Conservation (phyloP, 2,888 invertebrate genomes). For the Pristionchus maxplancki region DNA sequence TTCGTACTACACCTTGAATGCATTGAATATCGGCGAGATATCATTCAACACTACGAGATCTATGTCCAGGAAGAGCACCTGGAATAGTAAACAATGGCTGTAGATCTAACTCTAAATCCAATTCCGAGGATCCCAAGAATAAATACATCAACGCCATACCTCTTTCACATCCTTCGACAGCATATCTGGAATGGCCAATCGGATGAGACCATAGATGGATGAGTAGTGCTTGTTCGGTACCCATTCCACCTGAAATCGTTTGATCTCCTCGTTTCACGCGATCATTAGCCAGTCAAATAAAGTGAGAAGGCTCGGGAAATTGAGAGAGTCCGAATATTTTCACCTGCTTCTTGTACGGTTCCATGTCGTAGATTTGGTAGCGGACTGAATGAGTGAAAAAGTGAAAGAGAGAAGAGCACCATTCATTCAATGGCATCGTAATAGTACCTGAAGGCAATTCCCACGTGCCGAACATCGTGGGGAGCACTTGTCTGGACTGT, state of each 20-base stretch:
- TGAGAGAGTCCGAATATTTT: no score
- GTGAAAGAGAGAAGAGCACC: no score
- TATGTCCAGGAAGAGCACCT: constrained; percentile 46
- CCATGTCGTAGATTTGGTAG: not conserved
- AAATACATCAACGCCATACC: not conserved
- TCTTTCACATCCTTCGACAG: constrained; percentile 39
- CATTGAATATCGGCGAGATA: not conserved
- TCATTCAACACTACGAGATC: constrained; percentile 36
- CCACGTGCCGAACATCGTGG: not conserved
- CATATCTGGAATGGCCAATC: constrained; percentile 60
- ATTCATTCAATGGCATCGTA: no score
- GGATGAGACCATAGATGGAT: constrained; percentile 57
- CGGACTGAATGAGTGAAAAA: no score
- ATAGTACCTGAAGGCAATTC: not conserved
- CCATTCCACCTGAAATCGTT: no score
- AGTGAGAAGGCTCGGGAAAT: no score
- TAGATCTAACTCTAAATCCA: no score
- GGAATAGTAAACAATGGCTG: not conserved
- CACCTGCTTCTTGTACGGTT: constrained; percentile 42
- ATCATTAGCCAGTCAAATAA: no score
- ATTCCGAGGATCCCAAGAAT: no score
- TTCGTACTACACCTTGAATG: not conserved
- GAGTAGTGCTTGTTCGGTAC: not conserved
- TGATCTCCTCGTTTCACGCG: no score
- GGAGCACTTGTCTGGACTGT: not conserved